Conservation (phyloP, 2,113 vertebrate genomes). For the Callorhinus ursinus region DNA sequence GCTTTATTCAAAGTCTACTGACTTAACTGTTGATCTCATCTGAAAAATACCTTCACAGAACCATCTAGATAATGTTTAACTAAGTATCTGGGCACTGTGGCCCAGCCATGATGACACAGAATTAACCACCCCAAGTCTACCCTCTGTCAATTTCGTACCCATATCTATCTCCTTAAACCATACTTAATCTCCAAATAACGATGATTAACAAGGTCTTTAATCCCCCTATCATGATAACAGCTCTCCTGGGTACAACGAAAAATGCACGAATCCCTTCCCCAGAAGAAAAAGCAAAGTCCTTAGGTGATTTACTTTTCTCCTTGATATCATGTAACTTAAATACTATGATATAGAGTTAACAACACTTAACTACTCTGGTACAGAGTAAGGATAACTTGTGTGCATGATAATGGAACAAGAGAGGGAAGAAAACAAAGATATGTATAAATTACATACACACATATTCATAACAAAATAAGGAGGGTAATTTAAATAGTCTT, state of each 20-base stretch:
- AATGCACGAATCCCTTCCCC: neutral
- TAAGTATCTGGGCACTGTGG: neutral
- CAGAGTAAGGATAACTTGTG: neutral
- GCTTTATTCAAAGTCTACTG: neutral
- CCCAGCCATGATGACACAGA: neutral
- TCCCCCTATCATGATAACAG: no score
- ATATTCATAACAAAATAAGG: neutral
- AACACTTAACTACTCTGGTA: neutral
- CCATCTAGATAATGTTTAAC: neutral
- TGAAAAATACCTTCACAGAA: neutral
- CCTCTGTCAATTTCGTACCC: neutral
- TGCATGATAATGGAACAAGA: neutral
- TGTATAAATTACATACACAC: neutral
- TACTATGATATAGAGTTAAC: neutral
- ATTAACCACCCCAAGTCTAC: neutral
- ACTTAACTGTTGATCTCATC: neutral
- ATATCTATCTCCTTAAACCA: neutral
- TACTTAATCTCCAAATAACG: neutral
- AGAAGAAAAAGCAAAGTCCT: neutral
- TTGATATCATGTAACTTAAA: neutral
- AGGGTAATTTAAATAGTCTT: neutral
- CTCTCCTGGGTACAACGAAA: no score
- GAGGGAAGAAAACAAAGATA: neutral
- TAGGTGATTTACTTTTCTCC: neutral
- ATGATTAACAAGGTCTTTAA: neutral